phyloP scores from a whole-genome alignment of 92 coral and sea anemone genomes.

The Zoanthus sansibaricus region DNA sequence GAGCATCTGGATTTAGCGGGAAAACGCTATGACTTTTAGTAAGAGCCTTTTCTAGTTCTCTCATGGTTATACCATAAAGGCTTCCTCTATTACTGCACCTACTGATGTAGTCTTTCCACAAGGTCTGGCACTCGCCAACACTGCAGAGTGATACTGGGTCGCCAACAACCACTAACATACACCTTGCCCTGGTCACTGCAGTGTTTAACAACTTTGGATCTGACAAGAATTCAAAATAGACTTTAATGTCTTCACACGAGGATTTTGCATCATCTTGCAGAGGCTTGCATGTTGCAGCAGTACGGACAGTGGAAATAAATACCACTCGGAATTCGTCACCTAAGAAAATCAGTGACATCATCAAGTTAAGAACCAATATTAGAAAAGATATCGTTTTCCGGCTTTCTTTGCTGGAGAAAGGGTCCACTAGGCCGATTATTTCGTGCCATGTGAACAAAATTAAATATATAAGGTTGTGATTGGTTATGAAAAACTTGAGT shows the following conservation, averaged over 20 bases:
- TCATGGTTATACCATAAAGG: conserved; percentile 73
- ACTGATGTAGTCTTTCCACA: conserved; percentile 85
- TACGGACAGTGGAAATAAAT: conserved; percentile 94
- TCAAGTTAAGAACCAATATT: background rate
- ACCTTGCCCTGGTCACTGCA: conserved; percentile 92
- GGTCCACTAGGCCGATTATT: too few species aligned
- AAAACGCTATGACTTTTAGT: conserved; percentile 29
- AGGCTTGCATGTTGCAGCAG: conserved; percentile 70
- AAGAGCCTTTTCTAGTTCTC: conserved; percentile 59
- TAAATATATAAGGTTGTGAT: too few species aligned
- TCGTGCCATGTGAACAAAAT: too few species aligned
- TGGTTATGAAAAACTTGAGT: too few species aligned
- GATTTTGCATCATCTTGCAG: conserved; percentile 37
- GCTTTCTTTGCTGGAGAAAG: background rate
- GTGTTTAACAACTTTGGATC: conserved; percentile 89
- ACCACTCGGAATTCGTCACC: conserved; percentile 90
- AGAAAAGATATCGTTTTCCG: background rate
- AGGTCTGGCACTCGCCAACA: conserved; percentile 76
- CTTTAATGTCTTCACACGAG: conserved; percentile 48
- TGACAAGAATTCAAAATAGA: conserved; percentile 78
- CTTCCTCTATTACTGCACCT: conserved; percentile 67
- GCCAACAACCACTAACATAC: conserved; percentile 89
- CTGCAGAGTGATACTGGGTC: conserved; percentile 95
- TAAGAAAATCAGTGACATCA: background rate
- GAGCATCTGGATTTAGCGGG: conserved; percentile 78